phyloP scores from a whole-genome alignment of 2,113 vertebrate genomes.

The Xerus inauris region DNA sequence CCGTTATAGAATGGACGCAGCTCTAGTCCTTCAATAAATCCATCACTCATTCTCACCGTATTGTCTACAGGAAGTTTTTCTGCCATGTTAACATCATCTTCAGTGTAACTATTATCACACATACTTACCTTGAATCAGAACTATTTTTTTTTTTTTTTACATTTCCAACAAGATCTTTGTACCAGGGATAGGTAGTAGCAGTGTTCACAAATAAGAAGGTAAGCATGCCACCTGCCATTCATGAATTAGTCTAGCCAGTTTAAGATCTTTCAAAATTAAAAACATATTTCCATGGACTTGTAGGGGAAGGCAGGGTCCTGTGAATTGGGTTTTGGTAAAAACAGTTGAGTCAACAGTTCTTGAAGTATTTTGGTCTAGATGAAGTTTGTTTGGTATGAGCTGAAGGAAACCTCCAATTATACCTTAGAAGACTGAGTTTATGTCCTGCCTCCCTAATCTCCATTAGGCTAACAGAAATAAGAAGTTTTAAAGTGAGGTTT shows the following conservation, averaged over 20 bases:
- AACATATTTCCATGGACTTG: neutral
- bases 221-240: neutral
- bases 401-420: neutral
- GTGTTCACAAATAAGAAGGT: neutral
- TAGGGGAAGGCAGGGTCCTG: neutral
- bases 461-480: neutral
- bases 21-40: neutral
- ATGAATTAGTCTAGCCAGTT: neutral
- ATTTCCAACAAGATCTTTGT: neutral
- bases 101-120: neutral
- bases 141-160: neutral
- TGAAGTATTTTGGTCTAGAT: neutral
- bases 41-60: neutral
- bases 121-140: too few species aligned
- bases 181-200: neutral
- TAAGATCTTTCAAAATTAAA: neutral
- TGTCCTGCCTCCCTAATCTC: neutral
- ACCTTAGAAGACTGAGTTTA: neutral
- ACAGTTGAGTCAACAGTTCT: neutral
- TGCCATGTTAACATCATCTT: neutral
- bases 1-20: neutral
- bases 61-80: neutral
- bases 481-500: neutral
- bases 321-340: neutral
- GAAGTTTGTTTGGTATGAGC: neutral